A percentile compares a stretch with the other conserved stretches of the same genome.
Evolutionary conservation across 1,140 invertebrate species (phyloP).

Genomic region (Drosophila gunungcola): DNA sequence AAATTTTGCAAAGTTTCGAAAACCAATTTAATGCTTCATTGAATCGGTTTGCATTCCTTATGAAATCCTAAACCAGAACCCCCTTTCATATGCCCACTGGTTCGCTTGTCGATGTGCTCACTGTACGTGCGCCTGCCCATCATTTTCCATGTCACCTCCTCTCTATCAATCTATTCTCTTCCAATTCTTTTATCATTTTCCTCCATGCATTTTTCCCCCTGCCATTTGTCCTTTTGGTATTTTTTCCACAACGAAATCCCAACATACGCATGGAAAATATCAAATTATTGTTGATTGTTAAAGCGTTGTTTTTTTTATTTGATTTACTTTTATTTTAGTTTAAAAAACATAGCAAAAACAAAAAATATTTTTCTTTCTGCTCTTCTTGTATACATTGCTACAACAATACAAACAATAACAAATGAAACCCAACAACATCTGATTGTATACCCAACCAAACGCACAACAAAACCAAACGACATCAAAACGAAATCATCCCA

Average conservation of each 20-base stretch:
- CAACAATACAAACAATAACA: slow-evolving; percentile 49
- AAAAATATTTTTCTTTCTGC: slow-evolving; percentile 83
- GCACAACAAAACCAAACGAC: slow-evolving; percentile 26
- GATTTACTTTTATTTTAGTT: slow-evolving; percentile 79
- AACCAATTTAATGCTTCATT: background rate
- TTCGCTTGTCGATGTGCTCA: slow-evolving; percentile 54
- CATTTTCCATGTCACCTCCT: slow-evolving; percentile 5
- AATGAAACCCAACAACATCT: slow-evolving; percentile 62
- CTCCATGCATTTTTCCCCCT: slow-evolving; percentile 5
- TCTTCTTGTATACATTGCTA: slow-evolving; percentile 81
- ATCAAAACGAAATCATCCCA: slow-evolving; percentile 26
- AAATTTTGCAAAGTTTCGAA: slow-evolving; percentile 8
- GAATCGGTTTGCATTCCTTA: slow-evolving; percentile 33
- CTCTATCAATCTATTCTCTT: slow-evolving; percentile 18
- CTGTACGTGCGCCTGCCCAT: slow-evolving; percentile 54
- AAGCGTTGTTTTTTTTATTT: slow-evolving; percentile 76
- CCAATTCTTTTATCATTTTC: slow-evolving; percentile 10
- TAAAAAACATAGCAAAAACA: slow-evolving; percentile 75
- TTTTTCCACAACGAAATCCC: slow-evolving; percentile 73
- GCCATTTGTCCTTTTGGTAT: slow-evolving; percentile 60
- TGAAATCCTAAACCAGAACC: slow-evolving; percentile 20
- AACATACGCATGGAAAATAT: slow-evolving; percentile 82
- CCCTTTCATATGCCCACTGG: slow-evolving; percentile 27
- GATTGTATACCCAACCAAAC: slow-evolving; percentile 58
- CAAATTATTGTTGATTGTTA: slow-evolving; percentile 77